phyloP scores from a whole-genome alignment of 2,888 invertebrate species.

The Athalia cordata region DNA sequence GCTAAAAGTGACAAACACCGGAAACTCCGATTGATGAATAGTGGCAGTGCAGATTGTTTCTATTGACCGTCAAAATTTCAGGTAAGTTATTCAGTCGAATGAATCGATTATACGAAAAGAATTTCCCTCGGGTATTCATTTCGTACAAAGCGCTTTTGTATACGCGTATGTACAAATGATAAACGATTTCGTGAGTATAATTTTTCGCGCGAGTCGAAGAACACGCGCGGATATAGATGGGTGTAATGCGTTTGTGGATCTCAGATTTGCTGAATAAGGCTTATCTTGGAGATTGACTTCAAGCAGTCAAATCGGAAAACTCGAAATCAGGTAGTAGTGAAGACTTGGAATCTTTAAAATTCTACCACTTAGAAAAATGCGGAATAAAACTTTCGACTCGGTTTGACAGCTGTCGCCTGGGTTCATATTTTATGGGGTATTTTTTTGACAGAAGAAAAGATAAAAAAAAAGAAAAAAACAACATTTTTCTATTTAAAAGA shows the following conservation, averaged over 20 bases:
- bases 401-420: background rate
- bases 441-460: background rate
- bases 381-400: background rate
- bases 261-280: conserved; percentile 3
- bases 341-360: conserved; percentile 1
- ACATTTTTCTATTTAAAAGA: too few species aligned
- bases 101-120: background rate
- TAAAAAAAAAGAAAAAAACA: too few species aligned
- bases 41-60: conserved; percentile 15
- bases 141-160: background rate
- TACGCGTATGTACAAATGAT: background rate
- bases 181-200: too few species aligned
- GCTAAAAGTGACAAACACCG: background rate
- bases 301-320: background rate
- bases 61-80: conserved; percentile 40
- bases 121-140: background rate
- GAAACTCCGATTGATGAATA: conserved; percentile 31
- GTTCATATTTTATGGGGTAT: background rate
- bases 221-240: too few species aligned
- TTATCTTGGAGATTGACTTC: background rate
- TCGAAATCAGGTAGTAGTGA: background rate
- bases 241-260: background rate
- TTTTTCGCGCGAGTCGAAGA: background rate
- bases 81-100: conserved; percentile 10
- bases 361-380: background rate